Evolutionary conservation across 23 tunicate species (phyloP), one percentile per base, ranked within the genome.

Genomic region (Trididemnum nubilum): DNA sequence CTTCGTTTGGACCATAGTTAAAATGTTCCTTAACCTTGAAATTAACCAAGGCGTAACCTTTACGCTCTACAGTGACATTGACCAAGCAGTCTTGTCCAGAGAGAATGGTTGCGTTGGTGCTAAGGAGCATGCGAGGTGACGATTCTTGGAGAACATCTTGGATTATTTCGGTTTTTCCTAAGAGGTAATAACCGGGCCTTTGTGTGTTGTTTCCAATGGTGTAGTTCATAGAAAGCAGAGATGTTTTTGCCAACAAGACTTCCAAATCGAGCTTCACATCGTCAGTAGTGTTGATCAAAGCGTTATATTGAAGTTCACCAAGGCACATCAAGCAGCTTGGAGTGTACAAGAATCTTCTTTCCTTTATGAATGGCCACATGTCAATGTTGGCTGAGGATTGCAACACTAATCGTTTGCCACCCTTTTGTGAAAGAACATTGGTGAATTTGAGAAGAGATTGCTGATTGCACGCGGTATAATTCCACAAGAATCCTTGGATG

Each of bases 351-450:
- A 52, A 30, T 5, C 39, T 7, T 2, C 23, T 77, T 5, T 26
- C 39, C 18, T 26, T 32, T 15, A 5, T 57, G 37, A 77, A 77
- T 12, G 81, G 81, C 81, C 81, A 77, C 81, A 77, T 57, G 67
- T 52, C 31, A 31, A 77, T 57, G 40, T 52, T 18, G 2, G 67
- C 67, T 3, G 30, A 4, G 12, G 66, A 2, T 33, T 57, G 23
- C 3, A 26, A 2, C 35, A 34, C 2, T 22, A 77, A 31, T 5
- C 2, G 36, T 21, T 77, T 77, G 36, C 67, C 67, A 26, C 54
- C 38, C 39, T 73, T 73, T 7, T 38, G 28, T 2, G 58, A 21
- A n/a, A 22, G 32, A 38, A 73, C 58, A 2, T 38, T 38, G 19
- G 2, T 73, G 31, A 28, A 73, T 40, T 15, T 39, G 33, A 73